Evolutionary conservation across 2,888 invertebrate species (phyloP).

Genomic region (Cephus pygmeus): DNA sequence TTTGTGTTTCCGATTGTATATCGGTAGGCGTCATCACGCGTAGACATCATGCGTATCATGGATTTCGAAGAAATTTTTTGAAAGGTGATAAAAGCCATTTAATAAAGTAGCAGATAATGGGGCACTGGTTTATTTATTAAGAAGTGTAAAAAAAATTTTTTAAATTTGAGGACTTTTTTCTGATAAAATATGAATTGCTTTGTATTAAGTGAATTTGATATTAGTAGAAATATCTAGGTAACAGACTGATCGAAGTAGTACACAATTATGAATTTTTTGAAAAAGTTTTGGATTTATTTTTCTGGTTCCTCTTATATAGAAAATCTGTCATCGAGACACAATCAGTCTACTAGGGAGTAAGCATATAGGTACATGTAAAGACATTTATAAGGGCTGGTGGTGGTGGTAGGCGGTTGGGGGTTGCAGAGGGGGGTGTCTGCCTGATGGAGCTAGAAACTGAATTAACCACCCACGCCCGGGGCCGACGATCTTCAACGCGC

Average conservation of each 20-base stretch:
- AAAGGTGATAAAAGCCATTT: neutral
- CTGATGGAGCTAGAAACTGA: slow-evolving; percentile 48
- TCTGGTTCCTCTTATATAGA: neutral
- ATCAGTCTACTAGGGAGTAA: neutral
- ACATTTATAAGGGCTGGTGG: slow-evolving; percentile 29
- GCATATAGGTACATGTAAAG: slow-evolving; percentile 7
- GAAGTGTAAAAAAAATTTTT: neutral
- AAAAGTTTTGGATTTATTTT: neutral
- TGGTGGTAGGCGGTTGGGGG: slow-evolving; percentile 20
- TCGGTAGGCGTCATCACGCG: neutral
- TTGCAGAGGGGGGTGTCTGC: slow-evolving; percentile 26
- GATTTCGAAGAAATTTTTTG: neutral
- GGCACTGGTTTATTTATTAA: neutral
- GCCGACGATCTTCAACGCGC: slow-evolving; percentile 48
- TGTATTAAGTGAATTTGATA: too few species aligned
- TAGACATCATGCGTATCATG: neutral
- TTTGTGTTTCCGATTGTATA: neutral
- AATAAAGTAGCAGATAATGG: neutral
- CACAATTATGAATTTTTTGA: neutral
- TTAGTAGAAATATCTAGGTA: too few species aligned
- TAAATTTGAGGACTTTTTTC: neutral
- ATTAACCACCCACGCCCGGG: slow-evolving; percentile 54
- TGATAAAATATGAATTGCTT: too few species aligned
- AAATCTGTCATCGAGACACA: neutral
- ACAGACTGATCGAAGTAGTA: neutral